Evolutionary conservation across 2,113 vertebrate genomes (phyloP).

Genomic region (Lagenorhynchus albirostris): DNA sequence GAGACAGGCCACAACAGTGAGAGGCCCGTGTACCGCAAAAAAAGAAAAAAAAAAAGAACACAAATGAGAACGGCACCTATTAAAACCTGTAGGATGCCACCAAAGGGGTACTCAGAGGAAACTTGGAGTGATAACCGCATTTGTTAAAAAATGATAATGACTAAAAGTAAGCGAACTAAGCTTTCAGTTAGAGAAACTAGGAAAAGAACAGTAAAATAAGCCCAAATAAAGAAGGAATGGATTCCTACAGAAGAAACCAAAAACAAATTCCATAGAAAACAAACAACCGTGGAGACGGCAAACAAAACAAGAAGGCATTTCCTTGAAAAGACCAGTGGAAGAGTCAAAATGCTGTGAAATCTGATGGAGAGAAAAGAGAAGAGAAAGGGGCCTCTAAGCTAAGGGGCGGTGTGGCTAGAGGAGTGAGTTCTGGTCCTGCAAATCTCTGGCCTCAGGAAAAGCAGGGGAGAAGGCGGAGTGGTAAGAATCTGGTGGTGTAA

Average conservation of each 20-base stretch:
- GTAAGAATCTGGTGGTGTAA: background rate
- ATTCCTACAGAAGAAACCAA: background rate
- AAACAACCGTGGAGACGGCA: accelerated
- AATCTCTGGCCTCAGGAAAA: background rate
- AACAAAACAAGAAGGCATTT: accelerated
- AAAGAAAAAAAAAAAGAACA: background rate
- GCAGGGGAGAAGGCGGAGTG: background rate
- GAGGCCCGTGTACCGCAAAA: too few relatives aligned
- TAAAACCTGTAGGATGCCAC: accelerated
- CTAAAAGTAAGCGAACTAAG: background rate
- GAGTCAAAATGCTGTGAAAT: accelerated
- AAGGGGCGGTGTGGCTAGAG: accelerated
- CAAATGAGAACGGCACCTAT: background rate
- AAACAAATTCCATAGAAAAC: accelerated
- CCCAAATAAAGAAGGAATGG: background rate
- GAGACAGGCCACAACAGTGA: too few relatives aligned
- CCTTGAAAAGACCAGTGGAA: background rate
- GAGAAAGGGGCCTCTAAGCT: background rate
- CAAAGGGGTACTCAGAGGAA: accelerated
- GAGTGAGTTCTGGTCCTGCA: accelerated
- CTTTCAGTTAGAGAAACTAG: background rate
- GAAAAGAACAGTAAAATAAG: background rate
- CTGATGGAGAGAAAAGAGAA: background rate
- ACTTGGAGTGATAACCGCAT: accelerated
- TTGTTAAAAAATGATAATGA: background rate